These are phyloP conservation scores for Metalampra italica DNA, from an alignment of 2,888 invertebrate genomes.

Conservation along the genomic window DNA sequence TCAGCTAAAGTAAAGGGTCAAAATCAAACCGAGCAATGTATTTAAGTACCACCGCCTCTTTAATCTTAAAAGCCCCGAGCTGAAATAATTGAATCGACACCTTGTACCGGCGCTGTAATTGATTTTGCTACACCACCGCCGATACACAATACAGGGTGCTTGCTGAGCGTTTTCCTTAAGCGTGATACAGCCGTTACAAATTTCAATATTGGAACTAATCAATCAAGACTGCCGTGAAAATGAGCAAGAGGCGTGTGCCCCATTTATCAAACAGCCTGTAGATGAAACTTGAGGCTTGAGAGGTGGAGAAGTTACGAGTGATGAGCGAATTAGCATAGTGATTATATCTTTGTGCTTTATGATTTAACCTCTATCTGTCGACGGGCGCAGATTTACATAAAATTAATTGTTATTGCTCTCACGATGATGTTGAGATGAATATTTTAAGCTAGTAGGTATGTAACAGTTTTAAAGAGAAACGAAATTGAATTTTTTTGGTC, in stretches of 20 bases:
- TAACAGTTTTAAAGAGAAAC: no score
- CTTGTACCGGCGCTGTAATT: neutral
- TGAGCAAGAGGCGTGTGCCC: constrained; percentile 39
- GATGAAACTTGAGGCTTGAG: constrained; percentile 36
- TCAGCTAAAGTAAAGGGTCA: neutral
- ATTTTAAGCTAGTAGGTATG: no score
- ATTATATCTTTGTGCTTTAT: neutral
- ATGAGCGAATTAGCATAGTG: constrained; percentile 10
- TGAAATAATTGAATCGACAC: neutral
- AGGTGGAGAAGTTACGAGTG: constrained; percentile 15
- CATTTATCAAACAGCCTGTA: constrained; percentile 50
- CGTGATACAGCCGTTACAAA: constrained; percentile 41
- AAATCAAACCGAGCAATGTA: neutral
- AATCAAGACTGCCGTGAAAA: constrained; percentile 53
- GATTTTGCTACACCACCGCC: neutral
- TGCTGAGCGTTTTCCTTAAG: constrained; percentile 28
- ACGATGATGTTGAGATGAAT: neutral
- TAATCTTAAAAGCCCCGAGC: neutral
- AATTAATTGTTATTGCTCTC: neutral
- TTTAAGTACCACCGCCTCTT: neutral
- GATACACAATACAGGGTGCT: constrained; percentile 10
- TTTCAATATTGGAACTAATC: constrained; percentile 62
- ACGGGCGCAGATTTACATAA: neutral
- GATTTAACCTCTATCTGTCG: neutral
- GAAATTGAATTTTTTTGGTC: no score